These are phyloP conservation scores for Tachycineta bicolor DNA, from an alignment of 2,113 vertebrate species.

Conservation along the genomic window DNA sequence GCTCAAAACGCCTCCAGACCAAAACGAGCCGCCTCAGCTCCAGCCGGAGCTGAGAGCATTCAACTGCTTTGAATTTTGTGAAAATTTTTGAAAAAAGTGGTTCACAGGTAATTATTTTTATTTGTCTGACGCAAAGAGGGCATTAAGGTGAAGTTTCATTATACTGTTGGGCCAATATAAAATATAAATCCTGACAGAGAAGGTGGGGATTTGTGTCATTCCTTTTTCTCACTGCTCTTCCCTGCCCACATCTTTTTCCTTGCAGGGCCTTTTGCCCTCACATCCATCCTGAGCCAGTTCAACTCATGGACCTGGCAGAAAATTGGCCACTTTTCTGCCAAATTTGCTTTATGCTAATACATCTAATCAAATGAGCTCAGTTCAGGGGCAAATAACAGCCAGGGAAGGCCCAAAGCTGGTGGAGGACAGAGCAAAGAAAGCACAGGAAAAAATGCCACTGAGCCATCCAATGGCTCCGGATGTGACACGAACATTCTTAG, in stretches of 20 bases:
- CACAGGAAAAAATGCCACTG: background rate
- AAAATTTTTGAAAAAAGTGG: background rate
- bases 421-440: background rate
- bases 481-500: accelerated
- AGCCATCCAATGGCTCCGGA: background rate
- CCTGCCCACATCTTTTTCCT: background rate
- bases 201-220: accelerated
- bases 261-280: background rate
- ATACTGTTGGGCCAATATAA: background rate
- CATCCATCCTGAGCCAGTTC: too few relatives aligned
- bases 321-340: background rate
- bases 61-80: background rate
- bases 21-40: background rate
- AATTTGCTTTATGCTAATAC: background rate
- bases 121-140: background rate
- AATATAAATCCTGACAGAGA: background rate
- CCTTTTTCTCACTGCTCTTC: background rate
- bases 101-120: background rate
- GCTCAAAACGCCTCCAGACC: background rate
- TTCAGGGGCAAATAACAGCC: background rate
- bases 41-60: background rate
- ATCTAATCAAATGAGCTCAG: background rate
- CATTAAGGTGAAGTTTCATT: background rate
- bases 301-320: background rate
- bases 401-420: background rate